Evolutionary conservation across 2,888 invertebrate species (phyloP).

Genomic region (Ectemnius continuus): DNA sequence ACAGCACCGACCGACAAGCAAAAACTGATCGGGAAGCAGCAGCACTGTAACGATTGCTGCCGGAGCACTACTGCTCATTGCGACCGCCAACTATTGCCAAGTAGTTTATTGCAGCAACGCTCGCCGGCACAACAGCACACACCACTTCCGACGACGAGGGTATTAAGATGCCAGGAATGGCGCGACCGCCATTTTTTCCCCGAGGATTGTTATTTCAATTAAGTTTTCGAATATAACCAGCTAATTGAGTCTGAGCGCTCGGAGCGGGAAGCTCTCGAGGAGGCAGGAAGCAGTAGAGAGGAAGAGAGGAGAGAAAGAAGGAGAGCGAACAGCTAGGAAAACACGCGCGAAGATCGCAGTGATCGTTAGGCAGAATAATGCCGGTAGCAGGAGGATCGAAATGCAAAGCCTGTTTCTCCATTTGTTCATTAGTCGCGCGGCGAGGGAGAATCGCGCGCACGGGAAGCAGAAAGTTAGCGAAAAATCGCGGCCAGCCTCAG

Average conservation of each 20-base stretch:
- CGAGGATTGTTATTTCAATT: not conserved
- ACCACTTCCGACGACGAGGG: too few relatives aligned
- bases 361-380: conserved; percentile 6
- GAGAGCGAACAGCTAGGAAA: not conserved
- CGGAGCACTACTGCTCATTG: too few relatives aligned
- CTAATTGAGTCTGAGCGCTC: not conserved
- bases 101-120: too few relatives aligned
- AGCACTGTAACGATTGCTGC: too few relatives aligned
- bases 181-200: not conserved
- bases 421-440: conserved; percentile 32
- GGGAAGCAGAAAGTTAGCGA: conserved; percentile 34
- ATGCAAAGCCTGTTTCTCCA: conserved; percentile 26
- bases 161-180: too few relatives aligned
- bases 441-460: conserved; percentile 25
- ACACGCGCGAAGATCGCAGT: not conserved
- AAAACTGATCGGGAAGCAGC: too few relatives aligned
- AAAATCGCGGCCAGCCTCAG: conserved; percentile 16
- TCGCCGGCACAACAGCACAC: too few relatives aligned
- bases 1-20: too few relatives aligned
- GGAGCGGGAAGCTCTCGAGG: not conserved
- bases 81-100: too few relatives aligned
- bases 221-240: not conserved
- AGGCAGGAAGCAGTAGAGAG: not conserved
- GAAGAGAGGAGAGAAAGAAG: not conserved
- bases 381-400: not conserved